Evolutionary conservation across 1,140 invertebrate species (phyloP).

Genomic region (Dendroctonus valens): DNA sequence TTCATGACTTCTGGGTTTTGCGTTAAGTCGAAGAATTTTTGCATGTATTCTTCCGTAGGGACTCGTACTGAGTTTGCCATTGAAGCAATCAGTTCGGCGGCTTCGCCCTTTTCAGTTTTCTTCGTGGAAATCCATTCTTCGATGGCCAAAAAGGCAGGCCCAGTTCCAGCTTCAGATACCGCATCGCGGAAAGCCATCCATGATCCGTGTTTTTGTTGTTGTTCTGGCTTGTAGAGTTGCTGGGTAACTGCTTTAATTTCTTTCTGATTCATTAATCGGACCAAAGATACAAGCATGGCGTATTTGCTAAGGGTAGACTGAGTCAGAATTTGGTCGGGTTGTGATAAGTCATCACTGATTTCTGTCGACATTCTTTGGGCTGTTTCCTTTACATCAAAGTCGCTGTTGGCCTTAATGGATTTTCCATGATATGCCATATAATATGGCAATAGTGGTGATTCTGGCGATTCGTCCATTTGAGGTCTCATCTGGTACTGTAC

Average conservation of each 20-base stretch:
- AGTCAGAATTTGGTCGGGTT: constrained; percentile 56
- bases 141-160: constrained; percentile 61
- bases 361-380: constrained; percentile 55
- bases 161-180: constrained; percentile 64
- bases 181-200: constrained; percentile 63
- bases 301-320: constrained; percentile 62
- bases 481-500: constrained; percentile 47
- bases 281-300: constrained; percentile 56
- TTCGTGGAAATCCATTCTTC: constrained; percentile 59
- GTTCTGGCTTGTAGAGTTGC: constrained; percentile 50
- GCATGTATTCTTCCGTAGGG: constrained; percentile 64
- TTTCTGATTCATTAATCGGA: constrained; percentile 59
- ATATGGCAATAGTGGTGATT: constrained; percentile 53
- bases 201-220: constrained; percentile 47
- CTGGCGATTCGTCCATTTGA: constrained; percentile 51
- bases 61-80: constrained; percentile 55
- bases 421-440: constrained; percentile 57
- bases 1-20: constrained; percentile 53
- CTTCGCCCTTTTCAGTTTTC: constrained; percentile 57
- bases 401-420: constrained; percentile 45
- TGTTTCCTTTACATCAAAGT: constrained; percentile 48
- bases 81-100: constrained; percentile 55
- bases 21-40: constrained; percentile 56
- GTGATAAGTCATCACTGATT: constrained; percentile 59
- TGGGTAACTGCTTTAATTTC: constrained; percentile 43